Conservation (phyloP, 2,888 invertebrate genomes). For the Sceliomorpha sp. region DNA sequence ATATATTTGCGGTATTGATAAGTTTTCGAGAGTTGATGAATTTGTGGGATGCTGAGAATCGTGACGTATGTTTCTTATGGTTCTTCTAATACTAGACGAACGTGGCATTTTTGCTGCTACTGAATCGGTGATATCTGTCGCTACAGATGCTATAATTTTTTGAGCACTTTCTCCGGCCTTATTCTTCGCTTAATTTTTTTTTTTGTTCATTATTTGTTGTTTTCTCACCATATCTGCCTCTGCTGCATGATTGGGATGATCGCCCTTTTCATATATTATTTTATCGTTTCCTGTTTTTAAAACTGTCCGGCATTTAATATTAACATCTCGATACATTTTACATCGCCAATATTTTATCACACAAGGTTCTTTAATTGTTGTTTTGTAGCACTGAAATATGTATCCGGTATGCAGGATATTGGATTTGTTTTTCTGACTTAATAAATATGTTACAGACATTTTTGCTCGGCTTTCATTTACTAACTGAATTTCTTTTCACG, state of each 20-base stretch:
- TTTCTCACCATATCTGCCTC: conserved; percentile 2
- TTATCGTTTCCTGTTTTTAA: conserved; percentile 3
- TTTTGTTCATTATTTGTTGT: not conserved
- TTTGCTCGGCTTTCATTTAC: not conserved
- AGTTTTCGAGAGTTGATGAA: not conserved
- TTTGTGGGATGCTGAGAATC: not conserved
- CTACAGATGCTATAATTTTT: conserved; percentile 1
- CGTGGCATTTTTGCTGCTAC: conserved; percentile 3
- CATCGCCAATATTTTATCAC: conserved; percentile 1
- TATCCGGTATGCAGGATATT: conserved; percentile 1
- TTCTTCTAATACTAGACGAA: conserved; percentile 1
- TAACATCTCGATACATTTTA: conserved; percentile 1
- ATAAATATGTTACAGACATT: not conserved
- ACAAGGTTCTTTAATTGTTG: not conserved
- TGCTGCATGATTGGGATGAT: conserved; percentile 4
- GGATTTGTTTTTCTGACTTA: not conserved
- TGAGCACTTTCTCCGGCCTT: not conserved
- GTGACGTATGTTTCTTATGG: conserved; percentile 1
- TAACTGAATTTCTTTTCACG: too few species aligned
- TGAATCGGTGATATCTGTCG: conserved; percentile 1
- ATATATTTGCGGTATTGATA: not conserved
- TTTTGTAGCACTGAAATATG: not conserved
- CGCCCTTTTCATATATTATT: not conserved
- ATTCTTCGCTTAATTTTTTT: not conserved
- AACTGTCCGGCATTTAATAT: not conserved